Evolutionary conservation across 2,888 invertebrate species (phyloP).

Genomic region (Xestia xanthographa): DNA sequence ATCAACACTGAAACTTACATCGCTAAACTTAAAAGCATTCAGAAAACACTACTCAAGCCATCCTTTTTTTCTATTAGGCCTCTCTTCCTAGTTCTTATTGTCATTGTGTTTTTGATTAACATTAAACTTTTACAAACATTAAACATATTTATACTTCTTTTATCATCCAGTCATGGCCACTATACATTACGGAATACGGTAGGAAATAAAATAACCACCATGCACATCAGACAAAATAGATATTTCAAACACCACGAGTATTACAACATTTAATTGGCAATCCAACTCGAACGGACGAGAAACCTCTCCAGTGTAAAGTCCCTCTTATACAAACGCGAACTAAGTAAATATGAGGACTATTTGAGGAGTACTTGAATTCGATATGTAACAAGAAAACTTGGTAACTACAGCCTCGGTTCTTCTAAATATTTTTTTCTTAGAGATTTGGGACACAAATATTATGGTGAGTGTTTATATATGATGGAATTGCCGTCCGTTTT

Average conservation of each 20-base stretch:
- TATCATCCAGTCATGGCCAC: neutral
- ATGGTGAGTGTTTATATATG: neutral
- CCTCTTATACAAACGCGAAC: slow-evolving; percentile 18
- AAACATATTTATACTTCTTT: neutral
- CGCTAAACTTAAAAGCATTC: neutral
- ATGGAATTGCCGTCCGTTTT: neutral
- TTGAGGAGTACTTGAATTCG: slow-evolving; percentile 36
- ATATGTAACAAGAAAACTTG: slow-evolving; percentile 48
- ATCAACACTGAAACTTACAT: neutral
- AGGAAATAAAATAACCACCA: neutral
- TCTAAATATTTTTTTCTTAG: slow-evolving; percentile 23
- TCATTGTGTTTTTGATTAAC: neutral
- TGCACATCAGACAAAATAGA: too few species aligned
- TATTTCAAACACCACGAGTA: neutral
- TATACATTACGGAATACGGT: neutral
- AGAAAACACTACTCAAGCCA: neutral
- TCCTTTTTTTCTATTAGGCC: neutral
- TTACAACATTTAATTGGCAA: slow-evolving; percentile 35
- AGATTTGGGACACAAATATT: slow-evolving; percentile 16
- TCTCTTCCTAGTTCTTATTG: neutral
- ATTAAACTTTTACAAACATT: neutral
- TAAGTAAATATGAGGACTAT: slow-evolving; percentile 38
- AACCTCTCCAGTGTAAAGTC: slow-evolving; percentile 9
- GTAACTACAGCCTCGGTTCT: slow-evolving; percentile 11
- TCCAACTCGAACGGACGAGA: neutral